Evolutionary conservation across 1,140 invertebrate genomes (phyloP).

Genomic region (Mya arenaria): DNA sequence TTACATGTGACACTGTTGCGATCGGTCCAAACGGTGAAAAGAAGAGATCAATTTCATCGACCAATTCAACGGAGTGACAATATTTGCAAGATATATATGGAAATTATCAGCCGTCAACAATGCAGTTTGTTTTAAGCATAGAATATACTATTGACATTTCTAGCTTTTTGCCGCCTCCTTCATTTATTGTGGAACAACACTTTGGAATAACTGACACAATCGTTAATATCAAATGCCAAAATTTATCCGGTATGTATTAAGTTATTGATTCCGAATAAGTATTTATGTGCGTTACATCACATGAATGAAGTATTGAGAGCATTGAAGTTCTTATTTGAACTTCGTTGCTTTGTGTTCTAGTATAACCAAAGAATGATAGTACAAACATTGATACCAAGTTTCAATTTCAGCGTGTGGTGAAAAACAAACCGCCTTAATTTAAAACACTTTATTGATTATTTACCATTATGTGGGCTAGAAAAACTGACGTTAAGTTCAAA

Average conservation of each 20-base stretch:
- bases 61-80: neutral
- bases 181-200: neutral
- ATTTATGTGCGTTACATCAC: too few species aligned
- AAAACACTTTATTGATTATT: too few species aligned
- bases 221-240: neutral
- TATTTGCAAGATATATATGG: conserved; percentile 10
- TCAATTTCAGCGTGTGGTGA: too few species aligned
- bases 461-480: too few species aligned
- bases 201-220: conserved; percentile 16
- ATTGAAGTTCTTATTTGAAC: neutral
- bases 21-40: neutral
- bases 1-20: neutral
- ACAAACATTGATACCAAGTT: too few species aligned
- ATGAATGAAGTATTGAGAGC: neutral
- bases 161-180: too few species aligned
- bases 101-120: conserved; percentile 6
- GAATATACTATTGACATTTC: neutral
- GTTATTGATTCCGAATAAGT: too few species aligned
- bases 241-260: neutral
- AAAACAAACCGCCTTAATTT: too few species aligned
- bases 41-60: neutral
- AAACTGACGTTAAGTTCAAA: too few species aligned
- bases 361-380: neutral
- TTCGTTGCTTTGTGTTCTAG: neutral
- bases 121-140: neutral